Conservation (phyloP, 2,888 invertebrate genomes). For the Cryptosula pallasiana region DNA sequence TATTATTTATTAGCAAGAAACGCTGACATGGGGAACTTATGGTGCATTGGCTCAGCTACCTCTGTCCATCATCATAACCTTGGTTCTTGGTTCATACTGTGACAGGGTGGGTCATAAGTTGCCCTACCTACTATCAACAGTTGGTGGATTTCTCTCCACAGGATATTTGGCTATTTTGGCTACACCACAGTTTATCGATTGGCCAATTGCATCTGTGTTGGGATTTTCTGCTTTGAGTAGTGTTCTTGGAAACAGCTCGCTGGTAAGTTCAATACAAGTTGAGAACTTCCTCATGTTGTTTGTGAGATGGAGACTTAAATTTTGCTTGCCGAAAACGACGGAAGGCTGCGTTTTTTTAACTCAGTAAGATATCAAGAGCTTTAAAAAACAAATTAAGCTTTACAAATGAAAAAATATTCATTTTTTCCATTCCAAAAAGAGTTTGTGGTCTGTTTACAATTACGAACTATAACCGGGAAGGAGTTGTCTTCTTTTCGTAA, state of each 20-base stretch:
- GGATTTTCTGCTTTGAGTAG: background rate
- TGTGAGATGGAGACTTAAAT: no score
- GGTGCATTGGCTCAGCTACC: background rate
- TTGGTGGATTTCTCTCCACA: background rate
- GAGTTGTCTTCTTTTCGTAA: no score
- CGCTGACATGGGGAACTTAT: background rate
- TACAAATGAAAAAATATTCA: no score
- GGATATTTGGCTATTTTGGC: background rate
- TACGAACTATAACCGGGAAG: no score
- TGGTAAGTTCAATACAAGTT: background rate
- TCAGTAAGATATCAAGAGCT: no score
- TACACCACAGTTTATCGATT: background rate
- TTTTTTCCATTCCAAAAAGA: no score
- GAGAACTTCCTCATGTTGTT: no score
- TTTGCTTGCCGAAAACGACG: no score
- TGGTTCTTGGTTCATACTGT: background rate
- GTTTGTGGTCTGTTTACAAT: no score
- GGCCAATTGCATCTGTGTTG: background rate
- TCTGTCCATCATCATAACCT: background rate
- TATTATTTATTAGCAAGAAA: background rate
- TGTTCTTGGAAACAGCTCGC: background rate
- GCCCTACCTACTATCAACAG: background rate
- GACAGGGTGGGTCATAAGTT: conserved; percentile 9
- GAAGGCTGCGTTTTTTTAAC: no score
- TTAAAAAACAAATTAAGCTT: no score